Evolutionary conservation across 2,797 vertebrate species (phyloP).

Genomic region (Danio aesculapii): DNA sequence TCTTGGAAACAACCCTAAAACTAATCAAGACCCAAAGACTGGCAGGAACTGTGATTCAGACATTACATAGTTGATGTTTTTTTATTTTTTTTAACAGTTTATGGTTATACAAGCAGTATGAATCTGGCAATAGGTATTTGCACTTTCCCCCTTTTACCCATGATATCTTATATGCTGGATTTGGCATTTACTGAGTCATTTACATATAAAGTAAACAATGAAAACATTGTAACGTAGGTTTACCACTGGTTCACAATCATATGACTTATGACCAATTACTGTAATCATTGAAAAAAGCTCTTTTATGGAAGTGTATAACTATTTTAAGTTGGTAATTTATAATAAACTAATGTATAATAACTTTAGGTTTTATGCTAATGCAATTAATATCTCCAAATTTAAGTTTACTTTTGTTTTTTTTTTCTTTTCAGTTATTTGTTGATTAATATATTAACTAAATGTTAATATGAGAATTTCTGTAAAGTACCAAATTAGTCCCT

Average conservation of each 20-base stretch:
- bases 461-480: neutral
- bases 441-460: neutral
- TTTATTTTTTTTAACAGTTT: neutral
- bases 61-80: neutral
- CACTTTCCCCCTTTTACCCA: neutral
- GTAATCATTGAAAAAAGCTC: neutral
- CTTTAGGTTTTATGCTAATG: too few species aligned
- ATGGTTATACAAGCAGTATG: neutral
- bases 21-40: neutral
- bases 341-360: too few species aligned
- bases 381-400: neutral
- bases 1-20: constrained; percentile 5
- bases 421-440: neutral
- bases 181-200: neutral
- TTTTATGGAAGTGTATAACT: neutral
- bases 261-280: neutral
- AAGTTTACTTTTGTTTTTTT: neutral
- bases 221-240: too few species aligned
- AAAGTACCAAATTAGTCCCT: neutral
- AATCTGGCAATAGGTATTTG: neutral
- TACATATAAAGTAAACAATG: neutral
- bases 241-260: neutral
- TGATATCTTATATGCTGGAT: neutral
- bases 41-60: neutral
- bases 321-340: too few species aligned